Evolutionary conservation across 2,888 invertebrate species (phyloP), one percentile per base, ranked within the genome.

Genomic region (Frankliniella fusca): DNA sequence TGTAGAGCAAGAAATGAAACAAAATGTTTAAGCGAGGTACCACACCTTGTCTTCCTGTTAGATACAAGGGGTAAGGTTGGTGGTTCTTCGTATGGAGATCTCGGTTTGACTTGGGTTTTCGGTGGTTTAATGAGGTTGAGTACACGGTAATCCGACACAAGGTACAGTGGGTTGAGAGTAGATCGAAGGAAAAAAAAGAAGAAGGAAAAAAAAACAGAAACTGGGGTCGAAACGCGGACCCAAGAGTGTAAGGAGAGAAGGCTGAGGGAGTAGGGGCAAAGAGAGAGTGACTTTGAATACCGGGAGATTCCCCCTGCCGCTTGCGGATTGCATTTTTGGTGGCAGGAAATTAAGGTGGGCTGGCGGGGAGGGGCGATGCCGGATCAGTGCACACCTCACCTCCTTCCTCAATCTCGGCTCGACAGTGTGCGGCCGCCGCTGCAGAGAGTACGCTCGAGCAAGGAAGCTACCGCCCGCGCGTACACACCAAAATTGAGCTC

Each of bases 271-370:
- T 9, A n/a, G n/a, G 65, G 65, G 65, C 20, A n/a, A 65, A n/a
- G 65, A 65, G 65, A 9, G 23, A 23, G 70, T 23, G n/a, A n/a
- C 70, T 76, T 12, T 76, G 70, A 76, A 76, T 76, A 23, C 70
- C 70, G 27, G 11, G 27, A 76, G 70, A 23, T 27, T 76, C 27
- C 38, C 5, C 70, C 70, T 27, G 27, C 23, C 70, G 70, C 38
- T 38, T 5, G 38, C 23, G 70, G 70, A 76, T 76, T 76, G 70
- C 70, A 23, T 76, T 76, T 76, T 76, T 76, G 70, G 70, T 76
- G 70, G 70, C 70, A 76, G 70, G 70, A 76, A 76, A 76, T 76
- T 76, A 76, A 76, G 70, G 70, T 61, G 61, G 54, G 54, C 8
- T 54, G 54, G 3, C 61, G 61, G n/a, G 61, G 18, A n/a, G 15